phyloP scores from a whole-genome alignment of 2,888 invertebrate genomes.

The Nowickia ferox region DNA sequence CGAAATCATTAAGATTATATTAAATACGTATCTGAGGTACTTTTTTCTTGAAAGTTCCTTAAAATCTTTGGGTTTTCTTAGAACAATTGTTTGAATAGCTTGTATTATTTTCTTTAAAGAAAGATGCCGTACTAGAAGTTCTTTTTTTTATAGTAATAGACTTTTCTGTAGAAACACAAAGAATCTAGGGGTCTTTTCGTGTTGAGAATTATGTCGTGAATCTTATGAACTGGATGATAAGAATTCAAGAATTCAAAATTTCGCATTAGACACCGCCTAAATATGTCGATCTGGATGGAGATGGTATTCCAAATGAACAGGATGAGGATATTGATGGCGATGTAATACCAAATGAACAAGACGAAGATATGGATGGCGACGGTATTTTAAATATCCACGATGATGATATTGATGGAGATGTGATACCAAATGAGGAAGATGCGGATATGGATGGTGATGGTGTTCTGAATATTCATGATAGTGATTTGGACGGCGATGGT shows the following conservation, averaged over 20 bases:
- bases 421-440: constrained; percentile 83
- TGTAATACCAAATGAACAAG: constrained; percentile 77
- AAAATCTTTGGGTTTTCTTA: constrained; percentile 64
- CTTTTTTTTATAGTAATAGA: constrained; percentile 67
- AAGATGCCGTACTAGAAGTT: constrained; percentile 53
- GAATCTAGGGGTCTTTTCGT: constrained; percentile 66
- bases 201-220: constrained; percentile 33
- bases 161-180: constrained; percentile 64
- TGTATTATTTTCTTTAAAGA: constrained; percentile 62
- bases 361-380: constrained; percentile 75
- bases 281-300: constrained; percentile 74
- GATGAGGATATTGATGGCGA: constrained; percentile 78
- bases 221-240: background rate
- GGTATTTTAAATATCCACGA: constrained; percentile 73
- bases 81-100: constrained; percentile 27
- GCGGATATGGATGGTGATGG: constrained; percentile 76
- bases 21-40: constrained; percentile 73
- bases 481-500: constrained; percentile 80
- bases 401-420: constrained; percentile 82
- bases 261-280: constrained; percentile 59
- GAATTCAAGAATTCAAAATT: constrained; percentile 66
- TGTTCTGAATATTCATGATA: constrained; percentile 75
- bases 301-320: constrained; percentile 78
- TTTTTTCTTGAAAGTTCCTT: constrained; percentile 67
- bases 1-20: constrained; percentile 76